Percentiles rank a stretch among this genome's conserved stretches.
phyloP scores from a whole-genome alignment of 1,140 invertebrate species.

The Drosophila tropicalis region DNA sequence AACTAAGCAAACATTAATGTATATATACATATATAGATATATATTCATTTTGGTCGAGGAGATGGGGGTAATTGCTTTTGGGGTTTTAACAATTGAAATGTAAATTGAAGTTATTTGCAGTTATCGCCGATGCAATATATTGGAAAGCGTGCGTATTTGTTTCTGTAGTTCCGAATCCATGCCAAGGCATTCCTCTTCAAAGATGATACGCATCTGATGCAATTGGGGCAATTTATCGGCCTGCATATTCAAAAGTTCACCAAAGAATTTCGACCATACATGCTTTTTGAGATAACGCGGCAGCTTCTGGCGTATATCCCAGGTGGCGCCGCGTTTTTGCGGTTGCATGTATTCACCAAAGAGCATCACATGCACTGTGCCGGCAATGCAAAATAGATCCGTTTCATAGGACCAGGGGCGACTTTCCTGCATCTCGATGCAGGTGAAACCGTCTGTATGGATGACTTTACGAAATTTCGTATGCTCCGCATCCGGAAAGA shows the following conservation, averaged over 20 bases:
- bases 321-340: slow-evolving; percentile 66
- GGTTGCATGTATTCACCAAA: slow-evolving; percentile 94
- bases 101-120: not conserved
- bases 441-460: slow-evolving; percentile 90
- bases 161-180: slow-evolving; percentile 84
- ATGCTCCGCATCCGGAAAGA: slow-evolving; percentile 90
- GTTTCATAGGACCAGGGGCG: slow-evolving; percentile 97
- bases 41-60: not conserved
- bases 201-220: slow-evolving; percentile 85
- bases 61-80: not conserved
- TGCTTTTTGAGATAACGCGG: slow-evolving; percentile 84
- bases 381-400: slow-evolving; percentile 94
- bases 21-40: not conserved
- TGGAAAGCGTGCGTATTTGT: slow-evolving; percentile 80
- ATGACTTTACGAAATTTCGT: slow-evolving; percentile 89
- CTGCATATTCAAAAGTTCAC: slow-evolving; percentile 87
- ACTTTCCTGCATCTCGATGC: slow-evolving; percentile 94
- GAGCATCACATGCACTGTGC: slow-evolving; percentile 93
- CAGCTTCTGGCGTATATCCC: slow-evolving; percentile 86
- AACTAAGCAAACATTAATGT: not conserved
- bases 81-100: not conserved
- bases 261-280: slow-evolving; percentile 88
- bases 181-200: slow-evolving; percentile 85
- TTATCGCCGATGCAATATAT: slow-evolving; percentile 82
- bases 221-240: slow-evolving; percentile 87